phyloP scores from a whole-genome alignment of 2,113 vertebrate genomes.

The Antigone vipio region DNA sequence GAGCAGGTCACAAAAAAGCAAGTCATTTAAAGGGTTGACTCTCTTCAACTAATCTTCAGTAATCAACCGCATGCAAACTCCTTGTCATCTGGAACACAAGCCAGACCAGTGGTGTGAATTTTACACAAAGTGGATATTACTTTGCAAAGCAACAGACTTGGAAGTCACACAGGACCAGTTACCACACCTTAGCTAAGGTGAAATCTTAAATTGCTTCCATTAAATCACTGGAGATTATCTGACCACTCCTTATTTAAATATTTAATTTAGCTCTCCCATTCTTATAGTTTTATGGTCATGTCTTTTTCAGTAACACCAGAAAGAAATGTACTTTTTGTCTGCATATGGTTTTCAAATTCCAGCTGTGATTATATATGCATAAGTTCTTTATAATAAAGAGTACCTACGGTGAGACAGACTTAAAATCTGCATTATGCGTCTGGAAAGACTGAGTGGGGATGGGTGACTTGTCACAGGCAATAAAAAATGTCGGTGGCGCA shows the following conservation, averaged over 20 bases:
- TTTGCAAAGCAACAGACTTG: not conserved
- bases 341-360: not conserved
- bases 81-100: not conserved
- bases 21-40: not conserved
- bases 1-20: not conserved
- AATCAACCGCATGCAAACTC: not conserved
- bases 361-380: not conserved
- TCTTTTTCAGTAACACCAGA: not conserved
- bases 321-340: not conserved
- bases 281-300: not conserved
- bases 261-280: not conserved
- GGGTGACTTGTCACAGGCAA: conserved; percentile 47
- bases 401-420: not conserved
- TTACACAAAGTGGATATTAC: not conserved
- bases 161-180: not conserved
- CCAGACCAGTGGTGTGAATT: not conserved
- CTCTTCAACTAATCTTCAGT: not conserved
- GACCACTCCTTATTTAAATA: not conserved
- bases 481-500: not conserved
- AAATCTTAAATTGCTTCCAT: not conserved
- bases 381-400: not conserved
- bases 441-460: not conserved
- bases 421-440: conserved; percentile 38
- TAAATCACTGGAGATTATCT: not conserved
- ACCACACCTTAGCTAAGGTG: not conserved